These are phyloP conservation scores for Nyctereutes procyonoides DNA, from an alignment of 2,113 vertebrate genomes.

Conservation along the genomic window DNA sequence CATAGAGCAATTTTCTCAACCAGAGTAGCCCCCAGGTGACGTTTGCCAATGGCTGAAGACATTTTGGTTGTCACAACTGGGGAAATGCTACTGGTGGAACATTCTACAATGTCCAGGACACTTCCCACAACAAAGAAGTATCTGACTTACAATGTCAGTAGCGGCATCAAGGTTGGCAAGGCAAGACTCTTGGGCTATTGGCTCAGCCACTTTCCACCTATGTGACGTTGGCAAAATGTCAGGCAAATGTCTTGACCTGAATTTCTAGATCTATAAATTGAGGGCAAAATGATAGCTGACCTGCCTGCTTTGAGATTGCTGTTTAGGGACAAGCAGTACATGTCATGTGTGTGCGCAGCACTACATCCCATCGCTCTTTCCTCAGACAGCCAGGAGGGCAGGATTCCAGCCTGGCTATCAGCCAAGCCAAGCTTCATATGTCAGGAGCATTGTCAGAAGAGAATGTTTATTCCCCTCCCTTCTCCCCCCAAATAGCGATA, in stretches of 20 bases:
- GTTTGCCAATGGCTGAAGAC: background rate
- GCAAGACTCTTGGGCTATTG: background rate
- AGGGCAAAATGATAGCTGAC: background rate
- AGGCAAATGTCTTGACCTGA: background rate
- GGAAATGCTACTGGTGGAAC: background rate
- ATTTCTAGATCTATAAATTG: background rate
- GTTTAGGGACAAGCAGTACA: background rate
- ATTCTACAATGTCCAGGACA: background rate
- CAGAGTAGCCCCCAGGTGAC: background rate
- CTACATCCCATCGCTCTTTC: rapidly evolving
- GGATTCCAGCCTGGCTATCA: background rate
- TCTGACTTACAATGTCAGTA: no score
- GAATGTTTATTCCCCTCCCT: background rate
- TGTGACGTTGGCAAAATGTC: background rate
- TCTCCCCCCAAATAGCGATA: background rate
- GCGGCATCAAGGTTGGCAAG: background rate
- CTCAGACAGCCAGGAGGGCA: no score
- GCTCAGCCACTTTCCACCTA: background rate
- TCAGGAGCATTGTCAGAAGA: background rate
- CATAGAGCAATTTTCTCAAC: background rate
- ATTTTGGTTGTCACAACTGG: background rate
- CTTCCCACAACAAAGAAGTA: background rate
- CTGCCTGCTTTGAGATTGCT: background rate
- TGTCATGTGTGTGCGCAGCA: background rate
- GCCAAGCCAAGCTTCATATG: rapidly evolving